phyloP scores from a whole-genome alignment of 1,140 invertebrate species.

The Panulirus ornatus region DNA sequence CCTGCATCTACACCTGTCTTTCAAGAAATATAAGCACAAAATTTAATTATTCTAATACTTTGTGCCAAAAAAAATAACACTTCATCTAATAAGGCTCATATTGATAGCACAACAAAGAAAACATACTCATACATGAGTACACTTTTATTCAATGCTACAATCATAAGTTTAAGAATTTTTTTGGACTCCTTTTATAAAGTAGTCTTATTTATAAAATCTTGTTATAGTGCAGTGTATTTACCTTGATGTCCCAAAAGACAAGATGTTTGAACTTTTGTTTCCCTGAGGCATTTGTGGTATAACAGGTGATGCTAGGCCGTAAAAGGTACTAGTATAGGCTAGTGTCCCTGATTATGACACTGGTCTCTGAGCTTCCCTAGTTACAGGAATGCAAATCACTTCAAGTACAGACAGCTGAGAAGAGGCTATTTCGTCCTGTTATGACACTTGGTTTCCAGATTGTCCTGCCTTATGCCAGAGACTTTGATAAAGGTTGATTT shows the following conservation, averaged over 20 bases:
- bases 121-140: conserved; percentile 57
- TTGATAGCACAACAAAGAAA: conserved; percentile 35
- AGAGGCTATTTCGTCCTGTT: conserved; percentile 13
- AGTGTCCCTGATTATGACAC: not conserved
- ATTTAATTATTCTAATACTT: conserved; percentile 59
- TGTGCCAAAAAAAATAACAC: conserved; percentile 53
- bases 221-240: conserved; percentile 49
- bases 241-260: conserved; percentile 31
- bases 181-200: conserved; percentile 57
- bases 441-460: conserved; percentile 18
- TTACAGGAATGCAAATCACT: conserved; percentile 20
- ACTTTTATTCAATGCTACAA: conserved; percentile 49
- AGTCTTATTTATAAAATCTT: conserved; percentile 50
- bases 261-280: conserved; percentile 29
- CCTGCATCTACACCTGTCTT: conserved; percentile 62
- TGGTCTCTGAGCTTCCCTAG: conserved; percentile 15
- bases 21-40: conserved; percentile 67
- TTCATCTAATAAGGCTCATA: conserved; percentile 48
- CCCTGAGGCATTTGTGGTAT: not conserved
- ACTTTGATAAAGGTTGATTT: no score
- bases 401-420: not conserved
- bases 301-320: conserved; percentile 24
- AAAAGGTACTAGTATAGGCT: not conserved
- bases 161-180: conserved; percentile 65
- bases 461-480: conserved; percentile 19